phyloP scores from a whole-genome alignment of 1,140 invertebrate species.

The Aleiodes sp. region DNA sequence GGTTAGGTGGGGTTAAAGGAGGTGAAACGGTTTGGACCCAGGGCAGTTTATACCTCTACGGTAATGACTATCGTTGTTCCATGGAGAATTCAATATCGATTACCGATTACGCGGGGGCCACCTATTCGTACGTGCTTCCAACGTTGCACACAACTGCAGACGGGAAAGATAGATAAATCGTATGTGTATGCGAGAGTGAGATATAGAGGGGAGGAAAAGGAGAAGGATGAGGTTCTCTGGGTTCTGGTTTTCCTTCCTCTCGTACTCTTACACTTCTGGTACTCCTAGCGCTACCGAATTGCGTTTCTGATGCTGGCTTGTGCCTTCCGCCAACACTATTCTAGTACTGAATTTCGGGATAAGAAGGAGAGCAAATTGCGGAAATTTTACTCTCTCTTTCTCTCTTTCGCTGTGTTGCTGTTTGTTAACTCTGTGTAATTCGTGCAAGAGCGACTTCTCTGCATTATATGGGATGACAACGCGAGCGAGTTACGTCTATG shows the following conservation, averaged over 20 bases:
- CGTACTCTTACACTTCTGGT: constrained; percentile 17
- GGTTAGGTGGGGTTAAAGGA: not conserved
- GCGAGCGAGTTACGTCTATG: constrained; percentile 17
- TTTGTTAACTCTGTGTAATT: constrained; percentile 26
- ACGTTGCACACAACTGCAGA: constrained; percentile 20
- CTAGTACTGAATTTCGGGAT: no score
- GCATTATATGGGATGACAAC: constrained; percentile 29
- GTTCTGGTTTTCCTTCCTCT: constrained; percentile 27
- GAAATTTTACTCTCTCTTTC: constrained; percentile 15
- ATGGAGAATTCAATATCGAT: constrained; percentile 43
- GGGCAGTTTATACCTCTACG: constrained; percentile 32
- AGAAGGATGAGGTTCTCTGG: constrained; percentile 14
- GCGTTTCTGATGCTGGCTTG: no score
- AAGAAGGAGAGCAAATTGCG: no score
- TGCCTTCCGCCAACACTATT: no score
- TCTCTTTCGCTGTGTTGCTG: no score
- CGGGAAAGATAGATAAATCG: constrained; percentile 1
- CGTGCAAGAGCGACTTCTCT: constrained; percentile 35
- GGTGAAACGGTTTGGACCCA: not conserved
- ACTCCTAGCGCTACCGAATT: constrained; percentile 9
- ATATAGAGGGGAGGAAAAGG: not conserved
- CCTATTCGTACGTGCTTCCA: constrained; percentile 35
- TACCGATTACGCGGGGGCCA: constrained; percentile 41
- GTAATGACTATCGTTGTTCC: constrained; percentile 43
- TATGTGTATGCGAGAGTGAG: not conserved